Conservation (phyloP, 2,888 invertebrate species). For the Panzeria rudis region DNA sequence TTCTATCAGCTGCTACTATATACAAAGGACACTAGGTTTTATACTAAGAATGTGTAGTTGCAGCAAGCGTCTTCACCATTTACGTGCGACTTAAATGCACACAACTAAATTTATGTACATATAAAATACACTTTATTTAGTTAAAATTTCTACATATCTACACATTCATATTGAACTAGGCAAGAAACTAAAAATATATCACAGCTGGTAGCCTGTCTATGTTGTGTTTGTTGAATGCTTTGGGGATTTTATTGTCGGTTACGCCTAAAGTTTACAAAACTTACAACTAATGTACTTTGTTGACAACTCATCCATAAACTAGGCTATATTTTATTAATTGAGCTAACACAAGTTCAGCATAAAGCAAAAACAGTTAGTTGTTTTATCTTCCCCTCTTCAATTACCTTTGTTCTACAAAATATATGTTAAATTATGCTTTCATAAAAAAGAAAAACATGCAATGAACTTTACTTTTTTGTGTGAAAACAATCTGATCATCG, state of each 20-base stretch:
- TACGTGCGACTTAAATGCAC: neutral
- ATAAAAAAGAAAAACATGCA: neutral
- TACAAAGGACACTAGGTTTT: constrained; percentile 10
- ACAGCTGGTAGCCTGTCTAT: neutral
- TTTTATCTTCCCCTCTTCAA: neutral
- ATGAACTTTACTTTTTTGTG: constrained; percentile 24
- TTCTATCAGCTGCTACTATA: constrained; percentile 15
- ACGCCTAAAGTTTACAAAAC: constrained; percentile 63
- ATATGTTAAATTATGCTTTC: neutral
- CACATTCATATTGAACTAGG: constrained; percentile 9
- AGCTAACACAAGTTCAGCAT: constrained; percentile 53
- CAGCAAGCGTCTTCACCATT: constrained; percentile 15
- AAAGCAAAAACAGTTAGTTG: constrained; percentile 3
- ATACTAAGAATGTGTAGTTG: neutral
- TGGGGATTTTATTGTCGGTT: constrained; percentile 65
- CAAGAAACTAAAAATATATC: constrained; percentile 42
- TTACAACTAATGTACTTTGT: constrained; percentile 60
- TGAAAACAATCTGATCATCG: neutral
- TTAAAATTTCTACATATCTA: constrained; percentile 24
- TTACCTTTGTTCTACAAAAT: constrained; percentile 27
- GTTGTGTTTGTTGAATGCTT: constrained; percentile 59
- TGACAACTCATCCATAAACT: constrained; percentile 67
- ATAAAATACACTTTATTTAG: neutral
- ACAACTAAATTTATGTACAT: constrained; percentile 4
- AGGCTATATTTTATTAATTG: constrained; percentile 70